A percentile compares a stretch with the other conserved stretches of the same genome.
These are phyloP conservation scores for Gobius niger DNA, from an alignment of 2,113 vertebrate species.

Conservation along the genomic window DNA sequence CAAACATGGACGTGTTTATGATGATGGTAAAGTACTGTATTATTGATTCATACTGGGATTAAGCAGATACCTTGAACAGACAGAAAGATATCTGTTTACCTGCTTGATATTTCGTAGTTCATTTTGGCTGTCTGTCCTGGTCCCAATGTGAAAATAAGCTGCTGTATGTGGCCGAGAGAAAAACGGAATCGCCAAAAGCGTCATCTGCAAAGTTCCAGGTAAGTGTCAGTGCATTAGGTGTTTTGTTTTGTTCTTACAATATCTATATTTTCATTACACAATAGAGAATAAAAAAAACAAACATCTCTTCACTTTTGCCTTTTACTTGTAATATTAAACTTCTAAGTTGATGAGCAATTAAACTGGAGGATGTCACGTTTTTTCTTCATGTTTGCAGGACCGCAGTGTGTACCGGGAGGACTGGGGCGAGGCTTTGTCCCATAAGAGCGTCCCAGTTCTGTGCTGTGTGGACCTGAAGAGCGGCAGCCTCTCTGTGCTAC, in stretches of 20 bases:
- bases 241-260: neutral
- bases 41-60: neutral
- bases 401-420: conserved; percentile 74
- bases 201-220: conserved; percentile 28
- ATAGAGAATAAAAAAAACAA: too few relatives aligned
- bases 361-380: neutral
- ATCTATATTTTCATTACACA: too few relatives aligned
- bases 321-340: too few relatives aligned
- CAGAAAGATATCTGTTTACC: neutral
- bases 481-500: conserved; percentile 43
- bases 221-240: neutral
- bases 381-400: conserved; percentile 53
- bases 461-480: conserved; percentile 68
- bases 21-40: conserved; percentile 53
- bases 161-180: conserved; percentile 77
- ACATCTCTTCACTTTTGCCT: too few relatives aligned
- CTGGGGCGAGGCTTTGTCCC: conserved; percentile 77
- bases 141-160: conserved; percentile 71
- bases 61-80: too few relatives aligned
- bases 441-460: conserved; percentile 70
- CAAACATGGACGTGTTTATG: conserved; percentile 75
- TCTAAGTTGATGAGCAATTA: too few relatives aligned
- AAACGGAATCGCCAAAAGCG: conserved; percentile 5
- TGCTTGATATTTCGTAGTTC: conserved; percentile 56
- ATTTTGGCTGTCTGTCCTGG: conserved; percentile 78